These are phyloP conservation scores for Datnioides undecimradiatus DNA, from an alignment of 2,113 vertebrate genomes.

Conservation along the genomic window DNA sequence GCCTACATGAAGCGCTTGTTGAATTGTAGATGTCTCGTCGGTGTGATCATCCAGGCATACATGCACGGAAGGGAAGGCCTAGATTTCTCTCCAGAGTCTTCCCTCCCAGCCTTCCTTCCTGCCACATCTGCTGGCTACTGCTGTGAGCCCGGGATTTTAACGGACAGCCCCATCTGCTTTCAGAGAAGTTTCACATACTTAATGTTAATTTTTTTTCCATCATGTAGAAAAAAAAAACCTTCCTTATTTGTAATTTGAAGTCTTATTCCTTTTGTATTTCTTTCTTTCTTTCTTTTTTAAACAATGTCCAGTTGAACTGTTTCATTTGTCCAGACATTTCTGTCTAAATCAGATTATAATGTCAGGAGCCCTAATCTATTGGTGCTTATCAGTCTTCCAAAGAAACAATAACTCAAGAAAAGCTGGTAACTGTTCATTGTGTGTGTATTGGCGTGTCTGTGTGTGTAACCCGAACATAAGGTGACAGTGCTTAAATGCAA, in stretches of 20 bases:
- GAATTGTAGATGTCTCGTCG: constrained; percentile 74
- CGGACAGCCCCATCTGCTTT: constrained; percentile 74
- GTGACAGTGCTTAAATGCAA: constrained; percentile 60
- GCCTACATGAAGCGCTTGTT: constrained; percentile 63
- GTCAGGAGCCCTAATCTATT: constrained; percentile 40
- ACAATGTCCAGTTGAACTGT: neutral
- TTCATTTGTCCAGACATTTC: neutral
- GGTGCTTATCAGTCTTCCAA: constrained; percentile 29
- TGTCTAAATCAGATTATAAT: constrained; percentile 42
- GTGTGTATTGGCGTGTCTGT: constrained; percentile 23
- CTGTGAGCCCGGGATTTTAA: constrained; percentile 65
- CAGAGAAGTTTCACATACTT: constrained; percentile 38
- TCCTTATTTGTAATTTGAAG: constrained; percentile 2
- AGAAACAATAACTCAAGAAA: constrained; percentile 28
- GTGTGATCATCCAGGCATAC: constrained; percentile 77
- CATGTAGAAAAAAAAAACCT: constrained; percentile 21
- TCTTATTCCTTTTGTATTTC: neutral
- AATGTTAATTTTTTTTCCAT: constrained; percentile 12
- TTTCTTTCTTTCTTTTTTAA: neutral
- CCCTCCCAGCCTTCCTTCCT: constrained; percentile 64
- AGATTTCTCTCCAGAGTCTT: constrained; percentile 66
- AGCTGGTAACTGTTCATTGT: constrained; percentile 42
- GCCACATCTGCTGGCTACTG: constrained; percentile 77
- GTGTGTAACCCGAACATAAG: constrained; percentile 6
- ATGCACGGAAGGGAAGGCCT: constrained; percentile 67